Percentiles rank a stretch among this genome's conserved stretches.
Evolutionary conservation across 2,888 invertebrate genomes (phyloP).

Genomic region (Apocheima hispidaria): DNA sequence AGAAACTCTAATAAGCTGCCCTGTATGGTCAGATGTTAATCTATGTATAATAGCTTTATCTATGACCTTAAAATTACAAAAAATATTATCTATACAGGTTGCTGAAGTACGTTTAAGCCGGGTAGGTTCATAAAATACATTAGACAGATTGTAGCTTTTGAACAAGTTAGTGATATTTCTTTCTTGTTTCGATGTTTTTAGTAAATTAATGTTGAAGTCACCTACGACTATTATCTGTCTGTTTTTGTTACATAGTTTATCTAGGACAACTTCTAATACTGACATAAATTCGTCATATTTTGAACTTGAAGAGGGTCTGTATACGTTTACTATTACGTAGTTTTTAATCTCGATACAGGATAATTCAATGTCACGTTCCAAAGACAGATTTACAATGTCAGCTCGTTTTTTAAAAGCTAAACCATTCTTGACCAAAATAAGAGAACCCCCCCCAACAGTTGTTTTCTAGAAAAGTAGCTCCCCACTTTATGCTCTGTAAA

Average conservation of each 20-base stretch:
- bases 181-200: too few relatives aligned
- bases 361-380: not conserved
- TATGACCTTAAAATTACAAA: too few relatives aligned
- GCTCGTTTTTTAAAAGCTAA: not conserved
- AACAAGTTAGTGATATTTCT: too few relatives aligned
- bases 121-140: not conserved
- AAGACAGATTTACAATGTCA: not conserved
- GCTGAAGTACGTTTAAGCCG: not conserved
- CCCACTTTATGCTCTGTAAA: not conserved
- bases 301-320: slow-evolving; percentile 1
- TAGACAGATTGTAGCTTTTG: too few relatives aligned
- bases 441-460: not conserved
- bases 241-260: not conserved
- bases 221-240: too few relatives aligned
- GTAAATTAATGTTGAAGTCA: too few relatives aligned
- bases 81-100: too few relatives aligned
- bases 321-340: not conserved
- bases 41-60: too few relatives aligned
- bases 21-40: too few relatives aligned
- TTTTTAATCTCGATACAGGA: slow-evolving; percentile 1
- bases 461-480: not conserved
- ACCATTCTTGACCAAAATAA: not conserved
- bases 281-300: not conserved
- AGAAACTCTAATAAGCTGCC: too few relatives aligned
- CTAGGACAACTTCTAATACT: not conserved